Percentiles rank a stretch among this genome's conserved stretches.
Conservation (phyloP, 2,113 vertebrate genomes). For the Myotis brandtii region DNA sequence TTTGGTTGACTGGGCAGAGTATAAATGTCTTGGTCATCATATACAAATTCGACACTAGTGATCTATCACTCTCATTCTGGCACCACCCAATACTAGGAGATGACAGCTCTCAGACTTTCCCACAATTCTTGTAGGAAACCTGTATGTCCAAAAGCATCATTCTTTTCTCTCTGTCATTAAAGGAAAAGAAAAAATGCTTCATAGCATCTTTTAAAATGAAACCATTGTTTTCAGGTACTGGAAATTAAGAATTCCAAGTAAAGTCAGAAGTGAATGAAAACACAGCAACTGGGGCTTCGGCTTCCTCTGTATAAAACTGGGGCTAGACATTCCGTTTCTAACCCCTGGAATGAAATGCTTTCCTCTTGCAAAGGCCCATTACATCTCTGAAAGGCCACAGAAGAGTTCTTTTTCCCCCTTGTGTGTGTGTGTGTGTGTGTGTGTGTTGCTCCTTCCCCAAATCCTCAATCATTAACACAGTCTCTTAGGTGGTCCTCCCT, state of each 20-base stretch:
- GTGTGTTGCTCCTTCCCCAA: not conserved
- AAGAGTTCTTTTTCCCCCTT: not conserved
- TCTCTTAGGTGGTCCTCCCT: not conserved
- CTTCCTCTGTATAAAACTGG: not conserved
- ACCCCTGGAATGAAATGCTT: not conserved
- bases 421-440: no score
- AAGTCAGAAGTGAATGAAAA: constrained; percentile 21
- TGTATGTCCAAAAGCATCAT: not conserved
- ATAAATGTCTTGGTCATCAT: constrained; percentile 49
- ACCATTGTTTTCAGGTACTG: not conserved
- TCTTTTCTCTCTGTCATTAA: not conserved
- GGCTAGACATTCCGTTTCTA: not conserved
- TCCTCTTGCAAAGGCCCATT: not conserved
- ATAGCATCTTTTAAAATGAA: constrained; percentile 55
- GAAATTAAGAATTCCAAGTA: constrained; percentile 29
- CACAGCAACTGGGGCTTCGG: not conserved
- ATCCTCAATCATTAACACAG: not conserved
- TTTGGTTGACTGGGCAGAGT: constrained; percentile 54
- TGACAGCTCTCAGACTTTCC: not conserved
- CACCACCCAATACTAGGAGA: not conserved
- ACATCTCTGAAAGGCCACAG: not conserved
- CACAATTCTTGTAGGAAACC: not conserved
- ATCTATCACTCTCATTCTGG: not conserved
- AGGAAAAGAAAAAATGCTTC: not conserved
- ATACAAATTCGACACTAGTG: not conserved